Conservation (phyloP, 1,140 invertebrate species). For the Drosophila saltans region DNA sequence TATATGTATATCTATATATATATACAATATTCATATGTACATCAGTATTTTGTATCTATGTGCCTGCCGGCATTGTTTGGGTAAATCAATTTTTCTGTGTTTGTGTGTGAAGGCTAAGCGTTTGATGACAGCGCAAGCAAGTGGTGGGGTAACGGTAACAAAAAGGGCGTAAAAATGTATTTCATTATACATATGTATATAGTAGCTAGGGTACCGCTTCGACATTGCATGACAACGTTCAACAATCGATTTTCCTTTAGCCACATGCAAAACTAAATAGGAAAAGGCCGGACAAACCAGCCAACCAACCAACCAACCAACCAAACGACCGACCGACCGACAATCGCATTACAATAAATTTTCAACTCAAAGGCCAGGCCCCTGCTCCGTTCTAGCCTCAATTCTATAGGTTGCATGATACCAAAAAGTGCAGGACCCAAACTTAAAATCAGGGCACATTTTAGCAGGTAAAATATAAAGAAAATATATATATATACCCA, state of each 20-base stretch:
- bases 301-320: slow-evolving; percentile 30
- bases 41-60: slow-evolving; percentile 34
- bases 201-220: slow-evolving; percentile 11
- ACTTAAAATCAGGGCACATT: slow-evolving; percentile 50
- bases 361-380: slow-evolving; percentile 54
- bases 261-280: slow-evolving; percentile 32
- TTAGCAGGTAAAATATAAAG: neutral
- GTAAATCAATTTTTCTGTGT: slow-evolving; percentile 70
- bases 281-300: slow-evolving; percentile 22
- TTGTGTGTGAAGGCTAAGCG: slow-evolving; percentile 41
- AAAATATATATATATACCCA: neutral
- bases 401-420: slow-evolving; percentile 49
- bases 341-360: slow-evolving; percentile 80
- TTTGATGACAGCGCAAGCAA: neutral
- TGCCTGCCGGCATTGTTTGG: slow-evolving; percentile 58
- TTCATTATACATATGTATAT: slow-evolving; percentile 33
- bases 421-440: slow-evolving; percentile 50
- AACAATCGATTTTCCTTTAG: slow-evolving; percentile 64
- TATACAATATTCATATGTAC: slow-evolving; percentile 15
- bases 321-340: slow-evolving; percentile 38
- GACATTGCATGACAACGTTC: slow-evolving; percentile 63
- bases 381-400: neutral
- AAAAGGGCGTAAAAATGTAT: slow-evolving; percentile 38
- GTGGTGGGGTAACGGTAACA: slow-evolving; percentile 13
- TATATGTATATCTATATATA: slow-evolving; percentile 18